phyloP scores from a whole-genome alignment of 2,113 vertebrate genomes.

The Mirza zaza region DNA sequence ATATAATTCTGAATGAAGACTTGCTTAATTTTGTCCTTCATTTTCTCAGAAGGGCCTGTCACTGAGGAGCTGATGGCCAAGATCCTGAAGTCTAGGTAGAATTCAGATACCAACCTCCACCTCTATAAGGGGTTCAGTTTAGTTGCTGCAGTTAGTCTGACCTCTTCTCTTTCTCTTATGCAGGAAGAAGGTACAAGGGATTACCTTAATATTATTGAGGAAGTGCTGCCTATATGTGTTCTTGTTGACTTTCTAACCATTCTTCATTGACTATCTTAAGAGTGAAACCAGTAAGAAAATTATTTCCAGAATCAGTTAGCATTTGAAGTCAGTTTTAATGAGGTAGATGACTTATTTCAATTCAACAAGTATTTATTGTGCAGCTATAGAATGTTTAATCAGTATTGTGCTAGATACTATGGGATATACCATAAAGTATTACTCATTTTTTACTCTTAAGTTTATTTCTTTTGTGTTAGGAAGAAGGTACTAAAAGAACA shows the following conservation, averaged over 20 bases:
- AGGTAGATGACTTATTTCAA: not conserved
- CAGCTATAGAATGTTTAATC: not conserved
- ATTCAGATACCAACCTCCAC: not conserved
- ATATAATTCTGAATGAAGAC: not conserved
- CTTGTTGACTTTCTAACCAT: not conserved
- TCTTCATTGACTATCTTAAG: not conserved
- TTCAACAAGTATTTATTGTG: not conserved
- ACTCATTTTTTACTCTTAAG: not conserved
- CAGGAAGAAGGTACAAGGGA: not conserved
- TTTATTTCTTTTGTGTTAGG: conserved; percentile 1
- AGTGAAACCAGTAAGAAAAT: not conserved
- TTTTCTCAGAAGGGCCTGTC: not conserved
- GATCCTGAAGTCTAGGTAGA: not conserved
- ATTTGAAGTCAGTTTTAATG: not conserved
- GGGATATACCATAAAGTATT: not conserved
- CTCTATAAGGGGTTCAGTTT: not conserved
- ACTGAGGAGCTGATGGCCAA: not conserved
- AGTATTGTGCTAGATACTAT: not conserved
- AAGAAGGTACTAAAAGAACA: not conserved
- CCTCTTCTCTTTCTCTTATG: not conserved
- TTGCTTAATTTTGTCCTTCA: conserved; percentile 12
- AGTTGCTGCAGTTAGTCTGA: not conserved
- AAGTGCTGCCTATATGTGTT: not conserved
- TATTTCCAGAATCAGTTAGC: not conserved
- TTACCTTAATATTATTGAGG: not conserved